Evolutionary conservation across 2,797 vertebrate species (phyloP), one percentile per base, ranked within the genome.

Genomic region (Lerista edwardsae): DNA sequence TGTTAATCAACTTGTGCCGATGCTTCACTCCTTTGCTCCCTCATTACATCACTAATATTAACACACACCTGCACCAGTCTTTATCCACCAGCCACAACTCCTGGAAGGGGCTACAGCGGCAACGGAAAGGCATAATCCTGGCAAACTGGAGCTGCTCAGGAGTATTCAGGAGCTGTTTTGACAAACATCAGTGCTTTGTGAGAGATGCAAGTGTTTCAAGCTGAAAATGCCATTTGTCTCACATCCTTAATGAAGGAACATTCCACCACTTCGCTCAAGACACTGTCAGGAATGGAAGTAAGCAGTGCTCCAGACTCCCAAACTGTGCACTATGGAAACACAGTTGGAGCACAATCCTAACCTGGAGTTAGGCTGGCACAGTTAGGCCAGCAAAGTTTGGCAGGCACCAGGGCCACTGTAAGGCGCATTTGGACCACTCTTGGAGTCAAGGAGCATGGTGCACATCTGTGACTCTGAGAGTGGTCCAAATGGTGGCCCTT

Each of bases 1-100:
- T 15, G 65, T 71, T 84, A 80, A 84, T 80, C 78, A 84, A 76
- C 82, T 39, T 69, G 11, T 51, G 55, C 3, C 5, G 51, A 31
- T 39, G 76, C 31, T 25, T 44, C 23, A 19, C 17, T 25, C 41
- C 61, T 75, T 47, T 47, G 17, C 6, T 27, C 62, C 29, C 12
- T 69, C 65, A 61, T 76, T 69, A 75, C 41, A 67, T 69, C 55
- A 29, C 39, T 75, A 65, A 59, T 6, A 3, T 84, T 67, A 80
- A 85, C 47, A 75, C 64, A 61, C 59, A 61, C 4, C 41, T 25
- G n/a, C 27, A 44, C 55, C 51, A 41, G 7, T 47, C 36, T 75
- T 29, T 67, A 69, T 21, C 61, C 73, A 75, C 47, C 39, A 67
- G 47, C 84, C 62, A 69, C 72, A 62, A 80, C 51, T 39, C n/a